Base-by-base conservation (phyloP, 2,113 vertebrate species). In the Gallinago undulata region DNA sequence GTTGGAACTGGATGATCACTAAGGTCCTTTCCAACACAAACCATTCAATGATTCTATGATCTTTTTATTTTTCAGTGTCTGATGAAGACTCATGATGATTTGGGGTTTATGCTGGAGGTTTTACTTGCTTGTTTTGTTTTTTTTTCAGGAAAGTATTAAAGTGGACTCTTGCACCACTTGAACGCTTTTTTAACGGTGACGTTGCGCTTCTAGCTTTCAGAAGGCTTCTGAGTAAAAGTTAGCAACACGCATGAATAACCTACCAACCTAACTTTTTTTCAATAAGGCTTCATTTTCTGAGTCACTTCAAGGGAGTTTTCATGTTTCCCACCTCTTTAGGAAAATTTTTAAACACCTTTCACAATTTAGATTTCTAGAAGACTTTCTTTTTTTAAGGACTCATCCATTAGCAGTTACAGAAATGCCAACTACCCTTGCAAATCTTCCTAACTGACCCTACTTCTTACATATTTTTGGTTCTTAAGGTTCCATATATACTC, bases 381-480 rank as follows among this genome's bases (percentile, higher is more conserved):
- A 17, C 28, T 50, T 56, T 73, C 48, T 37, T 13, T 35, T 51
- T 57, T 28, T 10, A 35, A 64, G 73, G 41, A 30, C 30, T 51
- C 1, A 0, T 63, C 63, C 25, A 8, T 47, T 76, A 59, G 62
- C 67, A 60, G 39, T 45, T 74, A 84, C 53, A 70, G 41, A 84
- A 75, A 41, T 11, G 24, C 31, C 62, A 66, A 0, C 41, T 1
- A 0, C 0, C 0, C 43, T 47, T 51, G 31, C 56, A 33, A 13
- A 16, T 59, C 41, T 77, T 60, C 37, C 77, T 47, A 15, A 2
- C 41, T 62, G 41, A 13, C 33, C 33, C 33, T 41, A 4, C 19
- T 47, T 21, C 17, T 33, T 23, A 30, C 0, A 5, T 78, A 18
- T 77, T 88, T 43, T 59, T 68, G 56, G 19, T 84, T 86, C n/a